Conservation (phyloP, 2,888 invertebrate genomes). For the Noctuana brunneofusca region DNA sequence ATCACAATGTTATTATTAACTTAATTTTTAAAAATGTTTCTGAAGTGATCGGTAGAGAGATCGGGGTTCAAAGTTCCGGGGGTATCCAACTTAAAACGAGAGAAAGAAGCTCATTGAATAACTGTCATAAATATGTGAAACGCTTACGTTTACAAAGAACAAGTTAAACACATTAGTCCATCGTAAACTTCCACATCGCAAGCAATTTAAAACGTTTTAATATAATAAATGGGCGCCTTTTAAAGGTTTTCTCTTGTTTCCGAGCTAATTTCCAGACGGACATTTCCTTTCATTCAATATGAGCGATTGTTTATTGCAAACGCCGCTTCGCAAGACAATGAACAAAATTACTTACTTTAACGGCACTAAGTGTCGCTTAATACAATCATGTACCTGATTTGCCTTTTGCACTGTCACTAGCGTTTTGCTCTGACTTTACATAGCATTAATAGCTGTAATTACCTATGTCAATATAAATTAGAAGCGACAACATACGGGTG, state of each 20-base stretch:
- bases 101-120: background rate
- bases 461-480: conserved; percentile 11
- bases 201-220: conserved; percentile 67
- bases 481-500: conserved; percentile 8
- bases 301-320: conserved; percentile 79
- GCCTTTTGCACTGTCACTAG: conserved; percentile 18
- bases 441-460: conserved; percentile 14
- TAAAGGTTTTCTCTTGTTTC: conserved; percentile 81
- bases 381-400: conserved; percentile 25
- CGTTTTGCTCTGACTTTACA: conserved; percentile 16
- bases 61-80: no score
- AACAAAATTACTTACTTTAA: conserved; percentile 72
- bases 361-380: conserved; percentile 56
- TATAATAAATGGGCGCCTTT: conserved; percentile 73
- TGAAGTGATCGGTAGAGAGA: no score
- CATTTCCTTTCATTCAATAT: conserved; percentile 83
- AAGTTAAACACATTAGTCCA: conserved; percentile 69
- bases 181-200: conserved; percentile 52
- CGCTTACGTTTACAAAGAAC: conserved; percentile 48
- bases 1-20: no score
- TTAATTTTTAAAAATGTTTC: no score
- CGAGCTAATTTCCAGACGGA: conserved; percentile 77
- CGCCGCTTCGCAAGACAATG: conserved; percentile 75
- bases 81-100: no score
- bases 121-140: conserved; percentile 50